Evolutionary conservation across 2,888 invertebrate genomes (phyloP).

Genomic region (Unio pictorum): DNA sequence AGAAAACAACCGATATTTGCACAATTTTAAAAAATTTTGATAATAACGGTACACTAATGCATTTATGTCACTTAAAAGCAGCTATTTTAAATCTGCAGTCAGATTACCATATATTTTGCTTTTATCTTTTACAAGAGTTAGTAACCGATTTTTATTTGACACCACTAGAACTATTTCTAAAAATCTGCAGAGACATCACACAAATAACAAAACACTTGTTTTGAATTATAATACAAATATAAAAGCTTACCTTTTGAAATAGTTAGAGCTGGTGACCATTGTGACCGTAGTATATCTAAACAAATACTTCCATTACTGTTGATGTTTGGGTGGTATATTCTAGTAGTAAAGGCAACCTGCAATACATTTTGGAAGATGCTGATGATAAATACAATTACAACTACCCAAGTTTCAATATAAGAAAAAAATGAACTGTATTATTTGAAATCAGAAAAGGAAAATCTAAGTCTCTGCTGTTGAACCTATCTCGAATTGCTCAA

Average conservation of each 20-base stretch:
- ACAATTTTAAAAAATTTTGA: too few relatives aligned
- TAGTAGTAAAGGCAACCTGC: constrained; percentile 98
- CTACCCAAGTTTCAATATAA: background rate
- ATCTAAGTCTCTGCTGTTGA: too few relatives aligned
- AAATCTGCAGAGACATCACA: background rate
- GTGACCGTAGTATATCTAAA: constrained; percentile 99
- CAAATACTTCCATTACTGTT: constrained; percentile 99
- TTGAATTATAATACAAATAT: background rate
- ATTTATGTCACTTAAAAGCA: too few relatives aligned
- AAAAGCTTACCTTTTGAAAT: constrained; percentile 93
- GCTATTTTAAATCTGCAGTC: too few relatives aligned
- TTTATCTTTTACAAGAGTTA: too few relatives aligned
- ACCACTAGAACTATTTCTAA: too few relatives aligned
- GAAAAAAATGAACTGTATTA: background rate
- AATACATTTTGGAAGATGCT: constrained; percentile 9
- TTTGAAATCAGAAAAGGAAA: background rate
- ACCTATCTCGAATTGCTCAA: too few relatives aligned
- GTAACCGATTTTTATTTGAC: too few relatives aligned
- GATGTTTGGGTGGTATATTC: constrained; percentile 99
- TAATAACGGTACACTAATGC: too few relatives aligned
- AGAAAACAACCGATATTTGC: too few relatives aligned
- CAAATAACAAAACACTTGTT: background rate
- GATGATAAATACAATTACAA: constrained; percentile 2
- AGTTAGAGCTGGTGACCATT: constrained; percentile 99
- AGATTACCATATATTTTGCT: too few relatives aligned